Evolutionary conservation across 92 coral and sea anemone genomes (phyloP).

Genomic region (Epizoanthus rinbou): DNA sequence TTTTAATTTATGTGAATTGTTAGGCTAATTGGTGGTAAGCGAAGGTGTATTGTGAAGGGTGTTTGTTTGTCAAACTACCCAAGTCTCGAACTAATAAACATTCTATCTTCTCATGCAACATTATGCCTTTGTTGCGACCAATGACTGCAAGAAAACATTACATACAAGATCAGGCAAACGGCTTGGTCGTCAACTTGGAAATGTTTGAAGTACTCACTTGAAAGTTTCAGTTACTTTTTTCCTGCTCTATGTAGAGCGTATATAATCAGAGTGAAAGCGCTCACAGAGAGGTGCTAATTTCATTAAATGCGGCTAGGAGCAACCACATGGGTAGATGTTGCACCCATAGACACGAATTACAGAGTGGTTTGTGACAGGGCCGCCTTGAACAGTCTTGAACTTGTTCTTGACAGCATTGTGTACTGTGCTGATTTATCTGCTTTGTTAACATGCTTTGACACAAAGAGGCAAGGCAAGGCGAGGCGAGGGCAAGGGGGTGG

Average conservation of each 20-base stretch:
- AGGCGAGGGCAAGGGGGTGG: too few species aligned
- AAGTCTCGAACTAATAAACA: too few species aligned
- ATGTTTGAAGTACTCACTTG: too few species aligned
- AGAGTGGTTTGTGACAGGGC: background rate
- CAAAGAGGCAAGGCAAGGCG: too few species aligned
- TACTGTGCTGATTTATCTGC: too few species aligned
- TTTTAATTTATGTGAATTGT: background rate
- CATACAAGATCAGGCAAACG: too few species aligned
- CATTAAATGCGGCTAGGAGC: conserved; percentile 32
- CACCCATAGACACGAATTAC: background rate
- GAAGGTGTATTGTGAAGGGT: background rate
- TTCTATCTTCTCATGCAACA: too few species aligned
- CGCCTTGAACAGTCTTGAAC: background rate
- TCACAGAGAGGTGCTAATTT: conserved; percentile 30
- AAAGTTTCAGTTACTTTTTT: background rate
- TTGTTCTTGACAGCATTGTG: background rate
- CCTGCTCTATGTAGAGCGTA: background rate
- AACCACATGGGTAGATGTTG: conserved; percentile 19
- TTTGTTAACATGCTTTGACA: too few species aligned
- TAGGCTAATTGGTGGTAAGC: conserved; percentile 13
- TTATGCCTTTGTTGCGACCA: too few species aligned
- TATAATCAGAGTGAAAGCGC: too few species aligned
- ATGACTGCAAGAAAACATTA: too few species aligned
- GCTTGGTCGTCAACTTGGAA: too few species aligned
- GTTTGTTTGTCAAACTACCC: background rate